Conservation (phyloP, 2,888 invertebrate species). For the Desoria tigrina region DNA sequence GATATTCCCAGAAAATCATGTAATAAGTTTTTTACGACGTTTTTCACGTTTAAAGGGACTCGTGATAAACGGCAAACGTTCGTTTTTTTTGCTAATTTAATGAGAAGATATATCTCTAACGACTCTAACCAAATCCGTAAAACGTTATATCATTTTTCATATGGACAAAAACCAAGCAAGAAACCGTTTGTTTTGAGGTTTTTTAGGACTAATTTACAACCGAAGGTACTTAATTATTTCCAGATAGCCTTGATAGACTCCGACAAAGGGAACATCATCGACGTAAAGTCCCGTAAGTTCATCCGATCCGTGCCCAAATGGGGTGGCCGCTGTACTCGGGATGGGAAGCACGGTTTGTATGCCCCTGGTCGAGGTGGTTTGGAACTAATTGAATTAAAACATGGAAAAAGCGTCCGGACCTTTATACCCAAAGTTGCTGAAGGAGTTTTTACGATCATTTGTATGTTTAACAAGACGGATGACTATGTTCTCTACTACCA, state of each 20-base stretch:
- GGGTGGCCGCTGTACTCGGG: constrained; percentile 84
- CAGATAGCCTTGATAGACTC: constrained; percentile 85
- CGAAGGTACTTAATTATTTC: too few species aligned
- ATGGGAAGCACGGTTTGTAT: constrained; percentile 86
- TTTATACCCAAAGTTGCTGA: constrained; percentile 75
- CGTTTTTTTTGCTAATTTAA: too few species aligned
- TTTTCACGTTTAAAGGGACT: too few species aligned
- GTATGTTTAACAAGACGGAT: constrained; percentile 89
- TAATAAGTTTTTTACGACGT: too few species aligned
- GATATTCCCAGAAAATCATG: too few species aligned
- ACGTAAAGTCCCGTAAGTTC: constrained; percentile 83
- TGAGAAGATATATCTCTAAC: too few species aligned
- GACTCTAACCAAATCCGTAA: too few species aligned
- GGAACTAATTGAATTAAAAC: constrained; percentile 86
- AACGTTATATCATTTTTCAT: too few species aligned
- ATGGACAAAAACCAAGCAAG: too few species aligned
- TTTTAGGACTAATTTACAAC: too few species aligned
- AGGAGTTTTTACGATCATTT: constrained; percentile 59
- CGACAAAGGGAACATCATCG: constrained; percentile 87
- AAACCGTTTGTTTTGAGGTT: too few species aligned
- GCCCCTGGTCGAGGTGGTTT: constrained; percentile 92
- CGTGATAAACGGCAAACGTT: too few species aligned
- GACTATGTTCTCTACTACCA: constrained; percentile 96
- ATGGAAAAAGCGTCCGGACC: constrained; percentile 82
- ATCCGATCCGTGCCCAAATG: constrained; percentile 85